These are phyloP conservation scores for Euura lappo DNA, from an alignment of 1,140 invertebrate species.

Conservation along the genomic window DNA sequence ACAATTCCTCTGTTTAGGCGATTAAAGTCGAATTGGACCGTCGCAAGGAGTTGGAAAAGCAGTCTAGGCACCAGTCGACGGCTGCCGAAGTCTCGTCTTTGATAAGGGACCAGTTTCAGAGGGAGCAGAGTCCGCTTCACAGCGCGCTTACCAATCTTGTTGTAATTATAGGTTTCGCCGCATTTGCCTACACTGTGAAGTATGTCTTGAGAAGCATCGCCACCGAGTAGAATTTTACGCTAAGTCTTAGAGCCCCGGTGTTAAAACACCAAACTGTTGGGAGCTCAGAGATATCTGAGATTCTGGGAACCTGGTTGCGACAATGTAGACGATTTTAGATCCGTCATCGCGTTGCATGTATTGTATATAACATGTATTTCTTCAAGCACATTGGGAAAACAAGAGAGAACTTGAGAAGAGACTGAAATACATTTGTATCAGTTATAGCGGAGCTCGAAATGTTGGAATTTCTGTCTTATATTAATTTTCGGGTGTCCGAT, in stretches of 20 bases:
- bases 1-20: conserved; percentile 32
- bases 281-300: neutral
- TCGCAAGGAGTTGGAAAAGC: conserved; percentile 57
- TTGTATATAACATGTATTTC: too few relatives aligned
- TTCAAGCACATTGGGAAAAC: too few relatives aligned
- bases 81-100: conserved; percentile 51
- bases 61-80: conserved; percentile 46
- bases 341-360: too few relatives aligned
- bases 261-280: neutral
- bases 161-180: conserved; percentile 83
- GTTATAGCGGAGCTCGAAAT: too few relatives aligned
- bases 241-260: too few relatives aligned
- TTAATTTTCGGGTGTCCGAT: too few relatives aligned
- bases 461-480: too few relatives aligned
- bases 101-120: conserved; percentile 61
- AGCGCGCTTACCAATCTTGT: conserved; percentile 80
- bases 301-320: neutral
- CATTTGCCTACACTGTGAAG: conserved; percentile 86
- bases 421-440: too few relatives aligned
- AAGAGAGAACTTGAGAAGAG: too few relatives aligned
- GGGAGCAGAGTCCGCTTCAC: conserved; percentile 73
- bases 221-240: conserved; percentile 39
- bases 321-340: neutral
- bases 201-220: conserved; percentile 73
- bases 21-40: conserved; percentile 57